Base-by-base conservation (phyloP, 2,888 invertebrate species). In the Eupeodes latifasciatus region DNA sequence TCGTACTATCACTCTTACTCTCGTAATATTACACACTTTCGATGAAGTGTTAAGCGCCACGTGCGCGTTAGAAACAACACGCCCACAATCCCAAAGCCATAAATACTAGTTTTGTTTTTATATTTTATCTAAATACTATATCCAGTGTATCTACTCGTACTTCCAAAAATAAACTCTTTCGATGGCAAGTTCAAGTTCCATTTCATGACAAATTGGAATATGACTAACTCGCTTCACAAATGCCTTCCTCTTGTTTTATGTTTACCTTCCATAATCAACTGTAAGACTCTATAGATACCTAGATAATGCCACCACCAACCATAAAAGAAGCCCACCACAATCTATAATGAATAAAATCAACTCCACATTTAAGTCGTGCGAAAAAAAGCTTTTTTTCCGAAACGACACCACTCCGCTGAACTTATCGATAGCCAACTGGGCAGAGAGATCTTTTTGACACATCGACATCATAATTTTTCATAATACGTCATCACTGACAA, bases 371-470 rank as follows among this genome's bases (percentile, higher is more conserved):
- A 7, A 7, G 40, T 40, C 34, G 57, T 51, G 19, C 47, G 14
- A 44, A 64, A 40, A 84, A 80, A 85, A 76, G 76, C 76, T 81
- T 81, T 64, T 57, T 11, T n/a, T 47, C 5, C 47, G 44, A 57
- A 40, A 64, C 34, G 19, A 67, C 67, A 51, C 67, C 36, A 83
- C 72, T 67, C 55, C 16, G 40, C 1, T 44, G 9, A 57, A 36
- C 40, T 40, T 14, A 51, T 74, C 27, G 19, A 85, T 81, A 76
- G 85, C 85, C 81, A 81, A 76, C 71, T 75, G 80, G 81, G 85
- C 77, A 85, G 36, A 57, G 77, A 71, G 62, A 74, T 85, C 77
- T 77, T 67, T 66, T 51, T 77, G 74, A 71, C 62, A 55, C 51
- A 57, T 64, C 19, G 14, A 47, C 53, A 44, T 69, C 76, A 14